Evolutionary conservation across 2,888 invertebrate species (phyloP).

Genomic region (Troglohyphantes excavatus): DNA sequence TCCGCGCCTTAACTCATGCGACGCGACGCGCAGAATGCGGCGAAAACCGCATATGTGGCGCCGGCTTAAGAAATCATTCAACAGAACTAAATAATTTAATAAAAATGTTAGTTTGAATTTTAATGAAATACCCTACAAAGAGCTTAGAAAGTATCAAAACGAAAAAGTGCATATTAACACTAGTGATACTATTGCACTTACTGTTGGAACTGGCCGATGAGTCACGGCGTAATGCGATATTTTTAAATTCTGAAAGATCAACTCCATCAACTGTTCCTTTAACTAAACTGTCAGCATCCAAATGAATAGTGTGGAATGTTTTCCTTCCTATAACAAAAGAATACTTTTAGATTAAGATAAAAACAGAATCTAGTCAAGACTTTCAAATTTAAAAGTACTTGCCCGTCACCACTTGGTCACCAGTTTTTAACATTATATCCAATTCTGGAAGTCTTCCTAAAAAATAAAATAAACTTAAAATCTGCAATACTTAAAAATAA

Average conservation of each 20-base stretch:
- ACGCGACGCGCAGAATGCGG: no score
- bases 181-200: conserved; percentile 39
- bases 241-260: conserved; percentile 64
- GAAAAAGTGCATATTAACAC: no score
- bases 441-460: conserved; percentile 44
- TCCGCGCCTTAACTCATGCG: no score
- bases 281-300: conserved; percentile 70
- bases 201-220: conserved; percentile 11
- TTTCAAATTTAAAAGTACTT: conserved; percentile 3
- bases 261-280: conserved; percentile 75
- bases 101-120: no score
- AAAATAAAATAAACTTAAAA: not conserved
- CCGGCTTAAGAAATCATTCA: no score
- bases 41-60: no score
- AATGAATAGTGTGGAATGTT: conserved; percentile 70
- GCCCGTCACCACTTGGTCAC: conserved; percentile 70
- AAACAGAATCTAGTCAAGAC: not conserved
- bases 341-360: not conserved
- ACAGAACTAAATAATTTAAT: no score
- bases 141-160: no score
- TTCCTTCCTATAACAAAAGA: conserved; percentile 55
- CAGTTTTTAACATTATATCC: conserved; percentile 70
- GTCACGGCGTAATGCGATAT: conserved; percentile 42
- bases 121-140: no score
- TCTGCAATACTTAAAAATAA: not conserved